Percentiles rank a stretch among this genome's conserved stretches.
Evolutionary conservation across 1,140 invertebrate genomes (phyloP).

Genomic region (Pseudoatta argentina): DNA sequence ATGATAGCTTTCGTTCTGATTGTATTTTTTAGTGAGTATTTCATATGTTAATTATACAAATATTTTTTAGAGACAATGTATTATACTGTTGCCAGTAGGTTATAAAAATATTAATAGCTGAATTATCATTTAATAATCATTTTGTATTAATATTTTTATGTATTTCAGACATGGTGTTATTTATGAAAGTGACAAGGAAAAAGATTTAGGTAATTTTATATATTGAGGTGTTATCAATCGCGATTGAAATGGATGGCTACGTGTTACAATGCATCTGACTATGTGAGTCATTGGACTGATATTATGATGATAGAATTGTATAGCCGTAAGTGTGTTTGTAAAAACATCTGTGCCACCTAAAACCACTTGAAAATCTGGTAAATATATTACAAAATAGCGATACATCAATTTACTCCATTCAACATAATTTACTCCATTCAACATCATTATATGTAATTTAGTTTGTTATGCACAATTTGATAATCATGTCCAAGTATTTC

Average conservation of each 20-base stretch:
- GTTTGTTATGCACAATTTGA: background rate
- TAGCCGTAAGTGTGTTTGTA: constrained; percentile 70
- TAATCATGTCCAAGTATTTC: background rate
- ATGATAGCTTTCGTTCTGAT: constrained; percentile 94
- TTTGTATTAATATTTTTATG: constrained; percentile 42
- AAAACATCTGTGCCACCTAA: constrained; percentile 77
- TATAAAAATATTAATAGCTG: background rate
- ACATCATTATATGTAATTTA: background rate
- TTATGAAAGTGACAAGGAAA: constrained; percentile 92
- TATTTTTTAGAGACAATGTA: constrained; percentile 15
- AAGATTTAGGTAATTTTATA: constrained; percentile 76
- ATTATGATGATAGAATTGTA: constrained; percentile 69
- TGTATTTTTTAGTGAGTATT: constrained; percentile 94
- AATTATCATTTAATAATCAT: background rate
- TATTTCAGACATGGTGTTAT: constrained; percentile 92
- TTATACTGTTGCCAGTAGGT: background rate
- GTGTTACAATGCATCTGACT: constrained; percentile 45
- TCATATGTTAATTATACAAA: constrained; percentile 18
- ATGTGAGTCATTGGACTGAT: constrained; percentile 63
- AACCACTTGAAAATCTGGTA: constrained; percentile 82
- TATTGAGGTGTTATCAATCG: background rate
- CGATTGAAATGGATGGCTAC: background rate
- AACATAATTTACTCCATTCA: background rate
- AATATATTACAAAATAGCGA: constrained; percentile 54
- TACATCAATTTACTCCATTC: background rate